Conservation (phyloP, 2,797 vertebrate genomes). For the Rachycentron canadum region DNA sequence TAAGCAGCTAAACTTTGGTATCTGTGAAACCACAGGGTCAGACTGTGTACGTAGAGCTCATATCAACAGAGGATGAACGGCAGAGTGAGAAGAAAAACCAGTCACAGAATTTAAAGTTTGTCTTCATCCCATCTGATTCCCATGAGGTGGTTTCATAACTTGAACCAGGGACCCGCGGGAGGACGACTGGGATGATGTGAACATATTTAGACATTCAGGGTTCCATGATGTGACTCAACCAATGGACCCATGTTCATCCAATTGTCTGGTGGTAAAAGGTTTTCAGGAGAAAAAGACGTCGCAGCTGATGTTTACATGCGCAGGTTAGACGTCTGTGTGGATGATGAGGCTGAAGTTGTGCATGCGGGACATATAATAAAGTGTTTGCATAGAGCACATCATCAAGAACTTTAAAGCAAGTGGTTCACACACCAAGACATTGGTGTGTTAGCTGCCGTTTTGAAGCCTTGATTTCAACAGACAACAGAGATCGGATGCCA, state of each 20-base stretch:
- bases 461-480: no score
- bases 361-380: no score
- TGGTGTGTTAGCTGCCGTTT: no score
- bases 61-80: constrained; percentile 25
- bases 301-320: constrained; percentile 13
- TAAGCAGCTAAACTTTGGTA: constrained; percentile 58
- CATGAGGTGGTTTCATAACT: constrained; percentile 23
- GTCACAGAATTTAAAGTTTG: constrained; percentile 26
- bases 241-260: background rate
- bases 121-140: constrained; percentile 24
- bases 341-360: background rate
- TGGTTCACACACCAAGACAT: no score
- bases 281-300: constrained; percentile 11
- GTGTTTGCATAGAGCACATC: no score
- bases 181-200: constrained; percentile 26
- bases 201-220: constrained; percentile 30
- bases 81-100: constrained; percentile 23
- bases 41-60: constrained; percentile 32
- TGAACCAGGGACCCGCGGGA: constrained; percentile 8
- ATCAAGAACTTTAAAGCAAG: no score
- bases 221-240: constrained; percentile 17
- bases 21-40: constrained; percentile 53
- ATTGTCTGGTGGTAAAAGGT: constrained; percentile 9
- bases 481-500: no score
- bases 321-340: background rate